These are phyloP conservation scores for Tiliqua scincoides DNA, from an alignment of 2,113 vertebrate species.

Conservation along the genomic window DNA sequence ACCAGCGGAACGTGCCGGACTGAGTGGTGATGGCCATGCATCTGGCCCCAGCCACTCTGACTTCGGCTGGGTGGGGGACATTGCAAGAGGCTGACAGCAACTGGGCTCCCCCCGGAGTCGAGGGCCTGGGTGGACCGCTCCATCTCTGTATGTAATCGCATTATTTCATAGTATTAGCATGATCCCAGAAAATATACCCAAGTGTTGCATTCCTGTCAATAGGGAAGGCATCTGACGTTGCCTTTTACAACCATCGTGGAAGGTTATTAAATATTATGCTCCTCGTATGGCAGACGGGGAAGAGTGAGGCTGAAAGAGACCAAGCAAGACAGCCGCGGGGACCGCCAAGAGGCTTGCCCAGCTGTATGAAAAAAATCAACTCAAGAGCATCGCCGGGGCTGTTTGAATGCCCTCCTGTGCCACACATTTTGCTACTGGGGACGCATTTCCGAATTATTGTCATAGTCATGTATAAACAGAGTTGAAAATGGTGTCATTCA, in stretches of 20 bases:
- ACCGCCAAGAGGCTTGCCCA: neutral
- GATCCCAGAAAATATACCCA: fast-evolving
- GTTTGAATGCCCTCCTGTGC: neutral
- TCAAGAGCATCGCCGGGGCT: fast-evolving
- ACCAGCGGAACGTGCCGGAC: neutral
- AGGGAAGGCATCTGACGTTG: neutral
- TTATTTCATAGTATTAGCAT: neutral
- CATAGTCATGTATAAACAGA: neutral
- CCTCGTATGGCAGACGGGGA: too few species aligned
- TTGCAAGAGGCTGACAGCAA: fast-evolving
- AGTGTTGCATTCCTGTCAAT: neutral
- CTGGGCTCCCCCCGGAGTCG: fast-evolving
- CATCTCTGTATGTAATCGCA: neutral
- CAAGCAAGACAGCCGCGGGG: neutral
- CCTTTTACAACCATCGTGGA: too few species aligned
- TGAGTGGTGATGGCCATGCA: neutral
- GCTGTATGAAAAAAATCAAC: neutral
- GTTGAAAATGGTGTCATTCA: neutral
- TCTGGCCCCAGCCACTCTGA: neutral
- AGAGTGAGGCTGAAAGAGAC: too few species aligned
- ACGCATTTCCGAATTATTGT: neutral
- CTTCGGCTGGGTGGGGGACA: neutral
- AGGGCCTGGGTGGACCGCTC: fast-evolving
- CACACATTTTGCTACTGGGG: neutral
- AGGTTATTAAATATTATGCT: too few species aligned